A percentile compares a stretch with the other conserved stretches of the same genome.
These are phyloP conservation scores for Tetrax tetrax DNA, from an alignment of 2,113 vertebrate genomes.

Conservation along the genomic window DNA sequence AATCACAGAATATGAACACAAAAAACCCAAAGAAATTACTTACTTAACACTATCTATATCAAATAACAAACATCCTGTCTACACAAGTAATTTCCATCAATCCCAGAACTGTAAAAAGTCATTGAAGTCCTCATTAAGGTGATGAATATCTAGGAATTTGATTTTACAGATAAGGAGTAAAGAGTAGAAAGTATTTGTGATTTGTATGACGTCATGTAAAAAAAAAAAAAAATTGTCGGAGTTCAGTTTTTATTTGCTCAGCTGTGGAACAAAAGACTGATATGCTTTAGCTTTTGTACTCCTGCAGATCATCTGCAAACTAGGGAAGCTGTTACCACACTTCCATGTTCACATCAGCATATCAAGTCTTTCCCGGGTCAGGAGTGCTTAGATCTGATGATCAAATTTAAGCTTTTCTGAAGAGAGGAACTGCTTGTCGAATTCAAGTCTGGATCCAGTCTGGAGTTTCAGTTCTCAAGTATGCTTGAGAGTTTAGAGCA, in stretches of 20 bases:
- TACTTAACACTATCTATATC: not conserved
- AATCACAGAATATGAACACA: not conserved
- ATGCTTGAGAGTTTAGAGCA: not conserved
- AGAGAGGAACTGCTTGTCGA: not conserved
- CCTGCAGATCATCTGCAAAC: not conserved
- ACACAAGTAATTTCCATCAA: not conserved
- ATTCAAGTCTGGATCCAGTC: not conserved
- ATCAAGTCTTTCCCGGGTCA: not conserved
- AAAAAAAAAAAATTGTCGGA: not conserved
- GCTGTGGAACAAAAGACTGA: not conserved
- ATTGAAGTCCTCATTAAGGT: not conserved
- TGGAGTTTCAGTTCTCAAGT: not conserved
- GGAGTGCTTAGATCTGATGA: not conserved
- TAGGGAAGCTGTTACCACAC: not conserved
- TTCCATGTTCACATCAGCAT: not conserved
- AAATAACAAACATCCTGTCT: not conserved
- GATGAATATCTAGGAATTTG: not conserved
- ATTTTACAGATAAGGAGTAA: not conserved
- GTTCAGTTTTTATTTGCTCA: not conserved
- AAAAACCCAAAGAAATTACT: not conserved
- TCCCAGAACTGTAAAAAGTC: not conserved
- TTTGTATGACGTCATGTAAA: not conserved
- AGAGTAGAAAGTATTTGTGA: not conserved
- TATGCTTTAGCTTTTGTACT: not conserved
- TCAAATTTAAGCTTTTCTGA: not conserved